A percentile compares a stretch with the other conserved stretches of the same genome.
Evolutionary conservation across 1,140 invertebrate genomes (phyloP).

Genomic region (Macrocentrus cingulum): DNA sequence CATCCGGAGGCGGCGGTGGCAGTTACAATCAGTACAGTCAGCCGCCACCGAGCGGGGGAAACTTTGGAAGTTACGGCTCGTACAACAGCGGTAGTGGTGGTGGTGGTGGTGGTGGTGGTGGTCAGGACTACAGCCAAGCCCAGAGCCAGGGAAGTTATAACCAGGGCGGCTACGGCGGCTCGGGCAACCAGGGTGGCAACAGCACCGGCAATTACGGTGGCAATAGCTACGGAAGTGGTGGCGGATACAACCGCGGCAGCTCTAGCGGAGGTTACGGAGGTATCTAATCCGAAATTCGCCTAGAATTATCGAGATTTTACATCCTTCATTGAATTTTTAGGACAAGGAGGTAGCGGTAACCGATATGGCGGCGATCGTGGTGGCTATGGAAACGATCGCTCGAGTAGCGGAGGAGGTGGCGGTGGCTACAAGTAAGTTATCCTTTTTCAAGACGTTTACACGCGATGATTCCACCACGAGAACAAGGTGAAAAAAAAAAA

Average conservation of each 20-base stretch:
- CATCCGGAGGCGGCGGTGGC: conserved; percentile 36
- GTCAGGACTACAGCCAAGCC: conserved; percentile 43
- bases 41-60: conserved; percentile 48
- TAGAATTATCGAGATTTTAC: conserved; percentile 4
- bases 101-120: conserved; percentile 42
- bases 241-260: conserved; percentile 43
- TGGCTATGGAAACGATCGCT: conserved; percentile 54
- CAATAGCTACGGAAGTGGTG: conserved; percentile 46
- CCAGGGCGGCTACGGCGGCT: conserved; percentile 56
- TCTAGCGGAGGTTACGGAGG: conserved; percentile 40
- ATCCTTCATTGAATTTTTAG: conserved; percentile 22
- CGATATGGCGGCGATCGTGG: conserved; percentile 59
- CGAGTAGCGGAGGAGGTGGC: conserved; percentile 36
- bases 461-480: background rate
- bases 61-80: conserved; percentile 46
- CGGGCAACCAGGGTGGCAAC: conserved; percentile 44
- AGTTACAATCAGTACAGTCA: conserved; percentile 49
- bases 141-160: conserved; percentile 44
- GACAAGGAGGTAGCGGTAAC: conserved; percentile 47
- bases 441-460: conserved; percentile 33
- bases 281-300: conserved; percentile 5
- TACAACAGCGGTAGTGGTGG: conserved; percentile 39
- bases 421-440: conserved; percentile 55
- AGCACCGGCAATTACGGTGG: conserved; percentile 43
- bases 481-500: conserved; percentile 5